These are phyloP conservation scores for Scolanthus callimorphus DNA, from an alignment of 92 coral and sea anemone genomes.

Conservation along the genomic window DNA sequence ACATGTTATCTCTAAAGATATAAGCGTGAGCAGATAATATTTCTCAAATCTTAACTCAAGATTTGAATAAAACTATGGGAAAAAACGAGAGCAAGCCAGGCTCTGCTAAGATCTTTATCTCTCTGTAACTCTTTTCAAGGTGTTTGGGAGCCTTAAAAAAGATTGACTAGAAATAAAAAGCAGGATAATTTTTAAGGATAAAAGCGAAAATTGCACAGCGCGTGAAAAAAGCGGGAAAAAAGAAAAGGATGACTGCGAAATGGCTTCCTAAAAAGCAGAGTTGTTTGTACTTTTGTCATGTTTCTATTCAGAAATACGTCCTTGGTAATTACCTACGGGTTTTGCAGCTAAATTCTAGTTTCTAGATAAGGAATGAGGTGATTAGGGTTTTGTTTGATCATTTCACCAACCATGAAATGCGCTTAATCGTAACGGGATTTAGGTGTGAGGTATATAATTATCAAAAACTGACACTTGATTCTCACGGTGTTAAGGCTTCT, in stretches of 20 bases:
- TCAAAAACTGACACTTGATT: too few species aligned
- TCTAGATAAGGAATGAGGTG: background rate
- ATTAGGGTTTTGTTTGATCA: background rate
- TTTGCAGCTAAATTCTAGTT: background rate
- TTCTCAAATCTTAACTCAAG: constrained; percentile 8
- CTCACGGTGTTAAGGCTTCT: too few species aligned
- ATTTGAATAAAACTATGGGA: constrained; percentile 40
- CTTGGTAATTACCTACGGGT: background rate
- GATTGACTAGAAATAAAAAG: too few species aligned
- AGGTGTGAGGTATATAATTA: too few species aligned
- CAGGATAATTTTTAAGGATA: too few species aligned
- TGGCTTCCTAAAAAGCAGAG: too few species aligned
- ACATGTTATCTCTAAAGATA: constrained; percentile 12
- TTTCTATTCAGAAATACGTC: background rate
- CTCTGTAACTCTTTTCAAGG: constrained; percentile 3
- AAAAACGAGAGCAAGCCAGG: constrained; percentile 18
- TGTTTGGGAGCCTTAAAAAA: background rate
- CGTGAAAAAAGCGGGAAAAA: too few species aligned
- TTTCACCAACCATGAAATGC: background rate
- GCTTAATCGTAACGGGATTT: too few species aligned
- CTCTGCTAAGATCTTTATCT: constrained; percentile 21
- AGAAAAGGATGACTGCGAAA: too few species aligned
- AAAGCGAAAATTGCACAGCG: too few species aligned
- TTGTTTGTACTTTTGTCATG: background rate
- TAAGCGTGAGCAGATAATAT: constrained; percentile 5